Percentiles rank a stretch among this genome's conserved stretches.
Evolutionary conservation across 1,140 invertebrate species (phyloP).

Genomic region (Cylas formicarius): DNA sequence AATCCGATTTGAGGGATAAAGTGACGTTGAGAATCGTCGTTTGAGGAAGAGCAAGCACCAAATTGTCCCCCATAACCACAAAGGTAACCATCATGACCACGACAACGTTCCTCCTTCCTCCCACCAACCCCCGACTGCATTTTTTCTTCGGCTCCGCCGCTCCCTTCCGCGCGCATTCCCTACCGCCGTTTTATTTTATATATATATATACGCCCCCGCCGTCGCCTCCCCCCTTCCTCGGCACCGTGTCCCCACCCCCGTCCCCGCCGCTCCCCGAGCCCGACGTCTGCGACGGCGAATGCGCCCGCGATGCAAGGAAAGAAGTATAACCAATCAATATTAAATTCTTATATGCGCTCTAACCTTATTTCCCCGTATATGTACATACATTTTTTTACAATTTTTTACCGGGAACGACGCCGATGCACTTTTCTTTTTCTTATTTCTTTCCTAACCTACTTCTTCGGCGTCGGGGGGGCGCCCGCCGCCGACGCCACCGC

Average conservation of each 20-base stretch:
- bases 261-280: slow-evolving; percentile 8
- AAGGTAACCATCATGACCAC: slow-evolving; percentile 16
- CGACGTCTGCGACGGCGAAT: slow-evolving; percentile 18
- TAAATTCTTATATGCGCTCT: slow-evolving; percentile 38
- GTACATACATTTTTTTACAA: slow-evolving; percentile 42
- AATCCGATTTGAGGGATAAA: too few species aligned
- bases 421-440: slow-evolving; percentile 40
- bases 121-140: slow-evolving; percentile 21
- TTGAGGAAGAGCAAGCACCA: too few species aligned
- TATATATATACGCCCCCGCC: slow-evolving; percentile 8
- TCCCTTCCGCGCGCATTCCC: slow-evolving; percentile 15
- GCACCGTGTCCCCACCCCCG: slow-evolving; percentile 7
- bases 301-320: slow-evolving; percentile 25
- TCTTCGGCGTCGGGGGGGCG: slow-evolving; percentile 34
- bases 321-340: slow-evolving; percentile 43
- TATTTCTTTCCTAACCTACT: slow-evolving; percentile 41
- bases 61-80: too few species aligned
- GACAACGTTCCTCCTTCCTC: slow-evolving; percentile 18
- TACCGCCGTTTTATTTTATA: too few species aligned
- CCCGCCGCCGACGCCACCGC: slow-evolving; percentile 25
- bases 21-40: too few species aligned
- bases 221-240: slow-evolving; percentile 1
- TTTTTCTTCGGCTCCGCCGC: slow-evolving; percentile 14
- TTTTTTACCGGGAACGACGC: slow-evolving; percentile 35
- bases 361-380: slow-evolving; percentile 42